Evolutionary conservation across 2,113 vertebrate species (phyloP).

Genomic region (Trichomycterus rosablanca): DNA sequence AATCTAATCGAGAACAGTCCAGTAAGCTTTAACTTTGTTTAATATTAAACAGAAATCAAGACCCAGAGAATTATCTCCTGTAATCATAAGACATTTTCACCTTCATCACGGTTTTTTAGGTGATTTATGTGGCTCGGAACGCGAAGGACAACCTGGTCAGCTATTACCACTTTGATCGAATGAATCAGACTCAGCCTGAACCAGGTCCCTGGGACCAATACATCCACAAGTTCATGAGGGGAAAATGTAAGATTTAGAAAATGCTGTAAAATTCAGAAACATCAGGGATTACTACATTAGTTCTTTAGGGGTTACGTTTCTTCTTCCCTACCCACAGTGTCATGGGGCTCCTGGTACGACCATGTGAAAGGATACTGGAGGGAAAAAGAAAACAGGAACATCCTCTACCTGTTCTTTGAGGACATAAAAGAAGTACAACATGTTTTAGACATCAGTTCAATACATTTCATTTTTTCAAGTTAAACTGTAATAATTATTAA

Average conservation of each 20-base stretch:
- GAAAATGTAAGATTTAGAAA: conserved; percentile 62
- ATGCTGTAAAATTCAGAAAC: too few relatives aligned
- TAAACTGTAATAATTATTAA: too few relatives aligned
- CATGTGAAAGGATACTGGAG: conserved; percentile 85
- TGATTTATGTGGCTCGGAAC: conserved; percentile 83
- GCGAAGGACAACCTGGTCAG: conserved; percentile 86
- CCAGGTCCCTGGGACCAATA: conserved; percentile 77
- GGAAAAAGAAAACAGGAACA: conserved; percentile 68
- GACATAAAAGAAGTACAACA: conserved; percentile 82
- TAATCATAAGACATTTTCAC: too few relatives aligned
- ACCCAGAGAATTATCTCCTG: too few relatives aligned
- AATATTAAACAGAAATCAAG: too few relatives aligned
- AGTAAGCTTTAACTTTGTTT: too few relatives aligned
- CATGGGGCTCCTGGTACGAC: conserved; percentile 82
- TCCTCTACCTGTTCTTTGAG: conserved; percentile 85
- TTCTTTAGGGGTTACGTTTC: conserved; percentile 67
- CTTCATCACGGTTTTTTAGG: too few relatives aligned
- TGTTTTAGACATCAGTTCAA: too few relatives aligned
- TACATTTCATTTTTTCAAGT: too few relatives aligned
- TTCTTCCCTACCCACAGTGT: too few relatives aligned
- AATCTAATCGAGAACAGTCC: too few relatives aligned
- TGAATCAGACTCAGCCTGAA: conserved; percentile 72
- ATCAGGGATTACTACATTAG: neutral
- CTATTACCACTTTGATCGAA: conserved; percentile 79
- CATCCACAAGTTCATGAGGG: conserved; percentile 75